Evolutionary conservation across 2,113 vertebrate genomes (phyloP).

Genomic region (Laterallus jamaicensis): DNA sequence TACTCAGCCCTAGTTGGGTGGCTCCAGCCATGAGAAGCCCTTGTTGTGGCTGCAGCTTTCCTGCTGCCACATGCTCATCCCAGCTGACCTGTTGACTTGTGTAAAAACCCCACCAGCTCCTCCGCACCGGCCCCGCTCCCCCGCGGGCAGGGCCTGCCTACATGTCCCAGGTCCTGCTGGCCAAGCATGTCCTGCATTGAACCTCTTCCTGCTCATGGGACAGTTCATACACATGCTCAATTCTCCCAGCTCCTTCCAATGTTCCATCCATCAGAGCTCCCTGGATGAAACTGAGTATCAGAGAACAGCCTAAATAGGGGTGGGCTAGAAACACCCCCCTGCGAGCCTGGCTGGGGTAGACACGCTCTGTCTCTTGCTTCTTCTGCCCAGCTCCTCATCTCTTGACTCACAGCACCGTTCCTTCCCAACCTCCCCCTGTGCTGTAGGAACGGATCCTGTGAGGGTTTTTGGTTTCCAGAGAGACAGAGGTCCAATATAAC

Average conservation of each 20-base stretch:
- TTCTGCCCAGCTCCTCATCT: not conserved
- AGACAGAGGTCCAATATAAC: not conserved
- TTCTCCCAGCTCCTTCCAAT: not conserved
- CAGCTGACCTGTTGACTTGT: not conserved
- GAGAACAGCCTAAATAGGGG: not conserved
- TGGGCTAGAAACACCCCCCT: not conserved
- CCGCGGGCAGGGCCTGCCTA: accelerated
- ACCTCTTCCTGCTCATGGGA: not conserved
- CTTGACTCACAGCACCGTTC: not conserved
- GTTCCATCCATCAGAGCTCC: not conserved
- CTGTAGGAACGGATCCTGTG: not conserved
- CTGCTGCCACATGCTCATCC: not conserved
- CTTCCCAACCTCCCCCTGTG: not conserved
- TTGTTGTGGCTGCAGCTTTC: not conserved
- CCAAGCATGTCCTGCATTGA: not conserved
- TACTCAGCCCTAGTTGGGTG: not conserved
- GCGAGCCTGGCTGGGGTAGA: not conserved
- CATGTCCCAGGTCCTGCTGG: not conserved
- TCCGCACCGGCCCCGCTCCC: not conserved
- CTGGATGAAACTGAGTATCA: not conserved
- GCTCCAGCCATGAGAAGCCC: not conserved
- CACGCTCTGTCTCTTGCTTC: not conserved
- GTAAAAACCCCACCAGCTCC: not conserved
- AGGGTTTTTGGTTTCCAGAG: not conserved
- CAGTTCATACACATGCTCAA: not conserved